Evolutionary conservation across 2,797 vertebrate genomes (phyloP).

Genomic region (Pangasius larnaudii): DNA sequence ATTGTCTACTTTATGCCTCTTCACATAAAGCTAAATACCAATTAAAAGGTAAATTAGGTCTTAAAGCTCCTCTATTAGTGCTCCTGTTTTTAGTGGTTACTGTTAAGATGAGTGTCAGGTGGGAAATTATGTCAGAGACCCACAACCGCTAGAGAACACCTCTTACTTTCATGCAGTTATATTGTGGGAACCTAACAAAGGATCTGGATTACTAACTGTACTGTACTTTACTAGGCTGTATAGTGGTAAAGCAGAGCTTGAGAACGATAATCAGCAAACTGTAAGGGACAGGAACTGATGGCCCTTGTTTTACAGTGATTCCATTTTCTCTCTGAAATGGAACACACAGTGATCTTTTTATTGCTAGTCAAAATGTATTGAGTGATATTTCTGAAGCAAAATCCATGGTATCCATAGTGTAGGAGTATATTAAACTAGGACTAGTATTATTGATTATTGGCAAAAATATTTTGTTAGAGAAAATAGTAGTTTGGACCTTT

Average conservation of each 20-base stretch:
- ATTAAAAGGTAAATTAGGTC: constrained; percentile 5
- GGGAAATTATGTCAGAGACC: neutral
- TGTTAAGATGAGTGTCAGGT: neutral
- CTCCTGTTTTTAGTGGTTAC: neutral
- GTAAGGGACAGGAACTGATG: neutral
- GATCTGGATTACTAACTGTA: neutral
- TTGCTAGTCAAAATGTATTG: neutral
- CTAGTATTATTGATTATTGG: neutral
- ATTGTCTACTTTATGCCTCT: neutral
- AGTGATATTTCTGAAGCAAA: neutral
- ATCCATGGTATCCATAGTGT: neutral
- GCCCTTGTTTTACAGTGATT: neutral
- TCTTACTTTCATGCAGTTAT: neutral
- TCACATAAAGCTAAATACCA: neutral
- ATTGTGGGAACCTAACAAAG: neutral
- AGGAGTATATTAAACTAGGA: neutral
- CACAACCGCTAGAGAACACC: neutral
- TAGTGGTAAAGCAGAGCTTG: neutral
- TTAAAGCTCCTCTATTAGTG: neutral
- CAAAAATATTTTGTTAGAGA: neutral
- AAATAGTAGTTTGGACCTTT: neutral
- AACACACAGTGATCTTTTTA: neutral
- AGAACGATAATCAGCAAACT: neutral
- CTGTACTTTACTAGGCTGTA: too few relatives aligned
- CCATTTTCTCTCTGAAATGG: neutral